A percentile compares a stretch with the other conserved stretches of the same genome.
These are phyloP conservation scores for Carassius gibelio DNA, from an alignment of 2,113 vertebrate species.

Conservation along the genomic window DNA sequence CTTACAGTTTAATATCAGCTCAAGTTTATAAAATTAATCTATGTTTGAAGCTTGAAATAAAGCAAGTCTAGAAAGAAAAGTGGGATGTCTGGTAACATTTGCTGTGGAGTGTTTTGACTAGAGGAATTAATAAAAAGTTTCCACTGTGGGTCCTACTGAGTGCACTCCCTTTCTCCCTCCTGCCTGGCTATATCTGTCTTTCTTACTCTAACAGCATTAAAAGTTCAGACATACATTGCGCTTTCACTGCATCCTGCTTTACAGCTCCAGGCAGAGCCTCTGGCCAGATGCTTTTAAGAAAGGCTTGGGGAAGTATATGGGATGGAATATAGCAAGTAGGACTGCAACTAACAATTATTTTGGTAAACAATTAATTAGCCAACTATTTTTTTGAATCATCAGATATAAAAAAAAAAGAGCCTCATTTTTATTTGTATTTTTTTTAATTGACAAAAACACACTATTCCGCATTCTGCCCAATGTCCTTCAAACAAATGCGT, in stretches of 20 bases:
- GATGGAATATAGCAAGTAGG: neutral
- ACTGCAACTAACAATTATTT: too few relatives aligned
- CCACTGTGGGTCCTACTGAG: conserved; percentile 34
- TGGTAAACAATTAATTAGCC: too few relatives aligned
- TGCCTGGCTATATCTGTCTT: conserved; percentile 38
- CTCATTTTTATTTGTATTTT: too few relatives aligned
- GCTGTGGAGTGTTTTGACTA: neutral
- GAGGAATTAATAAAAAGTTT: conserved; percentile 41
- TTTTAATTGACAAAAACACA: too few relatives aligned
- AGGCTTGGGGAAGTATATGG: neutral
- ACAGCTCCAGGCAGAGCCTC: conserved; percentile 18
- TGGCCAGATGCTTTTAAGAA: conserved; percentile 27
- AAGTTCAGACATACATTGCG: conserved; percentile 52
- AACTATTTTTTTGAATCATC: too few relatives aligned
- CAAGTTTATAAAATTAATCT: neutral
- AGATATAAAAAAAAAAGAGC: too few relatives aligned
- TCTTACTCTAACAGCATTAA: conserved; percentile 53
- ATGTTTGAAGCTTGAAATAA: neutral
- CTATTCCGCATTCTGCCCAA: too few relatives aligned
- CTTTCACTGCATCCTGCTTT: conserved; percentile 31
- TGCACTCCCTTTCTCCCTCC: conserved; percentile 27
- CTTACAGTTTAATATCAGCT: neutral
- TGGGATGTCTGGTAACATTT: conserved; percentile 21
- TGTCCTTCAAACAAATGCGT: too few relatives aligned
- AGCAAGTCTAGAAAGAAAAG: conserved; percentile 15